Percentiles rank a stretch among this genome's conserved stretches.
phyloP scores from a whole-genome alignment of 2,113 vertebrate species.

The Rutilus rutilus region DNA sequence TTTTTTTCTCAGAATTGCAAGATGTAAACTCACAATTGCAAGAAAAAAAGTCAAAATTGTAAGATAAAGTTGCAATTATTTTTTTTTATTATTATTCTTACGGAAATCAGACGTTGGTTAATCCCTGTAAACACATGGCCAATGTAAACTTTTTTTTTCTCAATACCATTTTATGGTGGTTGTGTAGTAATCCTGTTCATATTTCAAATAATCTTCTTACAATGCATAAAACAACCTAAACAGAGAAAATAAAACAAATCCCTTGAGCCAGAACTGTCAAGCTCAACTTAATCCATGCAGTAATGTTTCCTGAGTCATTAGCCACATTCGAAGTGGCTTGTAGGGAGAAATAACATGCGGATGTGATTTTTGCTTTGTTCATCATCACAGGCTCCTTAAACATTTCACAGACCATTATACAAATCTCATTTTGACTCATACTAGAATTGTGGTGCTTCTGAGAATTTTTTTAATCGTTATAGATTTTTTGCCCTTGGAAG shows the following conservation, averaged over 20 bases:
- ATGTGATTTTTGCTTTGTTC: constrained; percentile 37
- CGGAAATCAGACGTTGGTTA: no score
- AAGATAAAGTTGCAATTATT: no score
- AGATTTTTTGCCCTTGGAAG: neutral
- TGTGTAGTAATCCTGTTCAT: neutral
- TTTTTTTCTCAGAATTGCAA: no score
- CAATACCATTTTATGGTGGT: neutral
- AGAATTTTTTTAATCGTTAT: neutral
- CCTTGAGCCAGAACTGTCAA: constrained; percentile 13
- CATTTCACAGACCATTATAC: constrained; percentile 10
- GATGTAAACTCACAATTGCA: no score
- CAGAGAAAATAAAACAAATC: constrained; percentile 22
- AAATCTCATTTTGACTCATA: constrained; percentile 2
- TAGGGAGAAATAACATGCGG: constrained; percentile 28
- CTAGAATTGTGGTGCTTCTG: neutral
- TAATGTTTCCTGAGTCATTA: constrained; percentile 47
- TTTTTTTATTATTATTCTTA: no score
- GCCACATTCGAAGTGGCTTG: constrained; percentile 33
- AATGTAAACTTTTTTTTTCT: neutral
- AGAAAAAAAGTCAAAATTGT: no score
- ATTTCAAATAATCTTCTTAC: neutral
- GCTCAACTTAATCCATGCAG: constrained; percentile 41
- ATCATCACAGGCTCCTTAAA: constrained; percentile 1
- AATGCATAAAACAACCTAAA: neutral
- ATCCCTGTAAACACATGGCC: neutral